phyloP scores from a whole-genome alignment of 2,797 vertebrate species.

The Crenuchus spilurus region DNA sequence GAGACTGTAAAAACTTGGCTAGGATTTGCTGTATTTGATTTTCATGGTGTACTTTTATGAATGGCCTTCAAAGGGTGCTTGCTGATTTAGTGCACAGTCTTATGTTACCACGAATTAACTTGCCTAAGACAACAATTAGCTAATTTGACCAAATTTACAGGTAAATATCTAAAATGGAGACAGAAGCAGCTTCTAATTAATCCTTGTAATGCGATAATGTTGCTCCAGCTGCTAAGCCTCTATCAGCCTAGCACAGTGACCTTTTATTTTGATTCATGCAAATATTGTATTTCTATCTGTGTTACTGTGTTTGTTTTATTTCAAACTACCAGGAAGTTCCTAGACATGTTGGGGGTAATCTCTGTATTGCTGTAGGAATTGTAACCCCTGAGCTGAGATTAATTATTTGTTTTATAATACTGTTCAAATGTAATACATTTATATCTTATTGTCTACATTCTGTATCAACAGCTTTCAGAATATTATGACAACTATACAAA shows the following conservation, averaged over 20 bases:
- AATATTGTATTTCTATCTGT: slow-evolving; percentile 28
- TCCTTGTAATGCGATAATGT: slow-evolving; percentile 27
- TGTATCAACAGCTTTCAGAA: too few relatives aligned
- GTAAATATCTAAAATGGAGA: slow-evolving; percentile 14
- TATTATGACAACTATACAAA: too few relatives aligned
- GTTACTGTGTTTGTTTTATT: slow-evolving; percentile 32
- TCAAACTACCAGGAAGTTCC: slow-evolving; percentile 25
- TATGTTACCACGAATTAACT: slow-evolving; percentile 14
- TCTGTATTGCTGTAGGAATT: too few relatives aligned
- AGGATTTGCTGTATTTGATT: slow-evolving; percentile 22
- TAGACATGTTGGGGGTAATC: slow-evolving; percentile 16
- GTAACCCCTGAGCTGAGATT: too few relatives aligned
- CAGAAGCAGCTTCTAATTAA: slow-evolving; percentile 13
- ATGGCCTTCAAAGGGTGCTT: slow-evolving; percentile 18
- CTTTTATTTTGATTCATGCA: slow-evolving; percentile 36
- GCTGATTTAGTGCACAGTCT: not conserved
- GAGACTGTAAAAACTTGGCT: slow-evolving; percentile 32
- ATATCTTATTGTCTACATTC: too few relatives aligned
- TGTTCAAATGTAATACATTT: not conserved
- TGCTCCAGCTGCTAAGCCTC: slow-evolving; percentile 13
- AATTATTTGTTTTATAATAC: too few relatives aligned
- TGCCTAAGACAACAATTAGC: slow-evolving; percentile 8
- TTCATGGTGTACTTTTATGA: not conserved
- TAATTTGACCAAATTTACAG: slow-evolving; percentile 16
- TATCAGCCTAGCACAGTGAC: slow-evolving; percentile 19